phyloP scores from a whole-genome alignment of 37 sponge, comb jelly and placozoan species.

The Eunapius fragilis region DNA sequence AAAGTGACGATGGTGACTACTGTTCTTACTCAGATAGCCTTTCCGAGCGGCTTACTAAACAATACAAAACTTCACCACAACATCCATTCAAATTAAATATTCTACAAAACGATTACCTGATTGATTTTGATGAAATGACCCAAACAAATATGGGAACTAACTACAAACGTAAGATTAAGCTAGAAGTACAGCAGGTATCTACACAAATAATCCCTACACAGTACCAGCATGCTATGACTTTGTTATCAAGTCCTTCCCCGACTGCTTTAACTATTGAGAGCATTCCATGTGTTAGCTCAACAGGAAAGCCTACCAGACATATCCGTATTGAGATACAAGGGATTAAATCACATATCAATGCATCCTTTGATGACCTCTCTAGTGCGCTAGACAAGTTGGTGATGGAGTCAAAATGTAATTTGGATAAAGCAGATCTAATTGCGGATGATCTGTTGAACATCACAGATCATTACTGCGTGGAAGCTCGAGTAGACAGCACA shows the following conservation, averaged over 20 bases:
- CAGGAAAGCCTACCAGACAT: not conserved
- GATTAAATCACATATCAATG: not conserved
- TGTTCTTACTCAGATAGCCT: not conserved
- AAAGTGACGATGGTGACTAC: not conserved
- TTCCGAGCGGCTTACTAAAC: not conserved
- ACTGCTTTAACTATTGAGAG: not conserved
- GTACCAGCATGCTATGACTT: no score
- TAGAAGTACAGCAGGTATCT: not conserved
- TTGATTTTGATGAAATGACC: not conserved
- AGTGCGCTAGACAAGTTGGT: no score
- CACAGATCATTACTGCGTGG: not conserved
- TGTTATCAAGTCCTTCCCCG: no score
- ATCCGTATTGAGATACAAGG: not conserved
- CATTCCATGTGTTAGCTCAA: no score
- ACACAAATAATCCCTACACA: no score
- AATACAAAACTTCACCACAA: not conserved
- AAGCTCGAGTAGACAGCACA: not conserved
- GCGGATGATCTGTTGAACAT: not conserved
- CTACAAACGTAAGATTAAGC: not conserved
- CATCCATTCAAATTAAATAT: not conserved
- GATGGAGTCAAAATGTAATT: no score
- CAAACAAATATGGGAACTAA: not conserved
- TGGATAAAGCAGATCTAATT: no score
- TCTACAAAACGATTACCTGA: not conserved
- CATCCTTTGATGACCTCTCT: not conserved